Evolutionary conservation across 1,140 invertebrate genomes (phyloP), one percentile per base, ranked within the genome.

Genomic region (Hylyphantes graminicola): DNA sequence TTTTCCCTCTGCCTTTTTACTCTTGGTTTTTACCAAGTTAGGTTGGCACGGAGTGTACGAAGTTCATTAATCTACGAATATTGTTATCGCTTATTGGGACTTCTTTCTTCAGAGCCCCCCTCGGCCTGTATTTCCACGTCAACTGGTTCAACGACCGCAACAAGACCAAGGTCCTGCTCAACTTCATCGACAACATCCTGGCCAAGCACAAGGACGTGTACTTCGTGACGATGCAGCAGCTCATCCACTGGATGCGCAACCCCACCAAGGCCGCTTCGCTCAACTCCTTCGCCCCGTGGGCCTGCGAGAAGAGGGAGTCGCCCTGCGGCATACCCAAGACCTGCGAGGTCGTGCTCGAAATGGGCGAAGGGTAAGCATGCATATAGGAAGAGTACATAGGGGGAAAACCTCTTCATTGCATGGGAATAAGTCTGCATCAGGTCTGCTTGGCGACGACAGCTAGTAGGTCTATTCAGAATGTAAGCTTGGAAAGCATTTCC

Each of bases 101-200:
- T 8, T 95, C 96, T 6, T 96, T 95, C 95, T 19, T 17, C 1
- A 92, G 96, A 85, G 96, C 97, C 17, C 97, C 97, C 13, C 91
- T 98, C n/a, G 96, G 96, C 89, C 93, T 98, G 51, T 95, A 97
- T 89, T 97, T 98, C 94, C 96, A 97, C 88, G 96, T 96, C 21
- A 96, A 96, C 19, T 98, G 96, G 96, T 97, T 97, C 92, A 95
- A 96, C 88, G 95, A 96, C 70, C 95, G 96, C 86, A 94, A 94
- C 86, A 90, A 97, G 2, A 95, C 96, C 88, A 90, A 93, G 81
- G 96, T 95, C 48, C 91, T 97, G 3, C 93, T 94, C 77, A 96
- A 96, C 89, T 97, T 97, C 89, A 89, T 98, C 35, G 94, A 96
- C 83, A 96, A 94, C 93, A 93, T 93, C 0, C 90, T 93, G 48